phyloP scores from a whole-genome alignment of 1,140 invertebrate genomes.

The Epicauta chinensis region DNA sequence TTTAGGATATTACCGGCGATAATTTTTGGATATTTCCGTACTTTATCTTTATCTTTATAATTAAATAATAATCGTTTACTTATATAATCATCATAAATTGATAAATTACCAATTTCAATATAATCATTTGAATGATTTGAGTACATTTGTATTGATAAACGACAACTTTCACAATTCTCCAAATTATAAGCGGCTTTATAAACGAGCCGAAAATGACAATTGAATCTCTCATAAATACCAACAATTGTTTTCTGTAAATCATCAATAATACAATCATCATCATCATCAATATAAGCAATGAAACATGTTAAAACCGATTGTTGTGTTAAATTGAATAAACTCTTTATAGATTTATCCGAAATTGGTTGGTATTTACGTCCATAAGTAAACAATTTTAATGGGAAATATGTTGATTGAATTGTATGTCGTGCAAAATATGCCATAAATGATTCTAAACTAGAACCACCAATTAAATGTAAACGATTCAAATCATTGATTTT shows the following conservation, averaged over 20 bases:
- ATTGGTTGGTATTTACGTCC: slow-evolving; percentile 57
- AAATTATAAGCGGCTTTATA: slow-evolving; percentile 50
- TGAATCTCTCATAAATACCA: slow-evolving; percentile 50
- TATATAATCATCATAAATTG: slow-evolving; percentile 55
- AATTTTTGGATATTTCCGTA: slow-evolving; percentile 49
- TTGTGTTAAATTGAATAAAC: slow-evolving; percentile 57
- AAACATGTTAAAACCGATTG: slow-evolving; percentile 54
- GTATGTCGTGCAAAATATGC: slow-evolving; percentile 57
- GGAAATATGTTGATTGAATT: slow-evolving; percentile 49
- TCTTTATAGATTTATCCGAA: slow-evolving; percentile 30
- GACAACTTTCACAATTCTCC: slow-evolving; percentile 52
- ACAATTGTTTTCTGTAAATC: slow-evolving; percentile 44
- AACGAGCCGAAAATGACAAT: slow-evolving; percentile 55
- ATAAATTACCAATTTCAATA: slow-evolving; percentile 59
- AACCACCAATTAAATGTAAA: slow-evolving; percentile 59
- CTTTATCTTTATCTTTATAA: slow-evolving; percentile 45
- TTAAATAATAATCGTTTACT: slow-evolving; percentile 60
- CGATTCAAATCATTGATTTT: slow-evolving; percentile 45
- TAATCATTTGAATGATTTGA: slow-evolving; percentile 51
- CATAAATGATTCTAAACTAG: slow-evolving; percentile 56
- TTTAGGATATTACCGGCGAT: slow-evolving; percentile 58
- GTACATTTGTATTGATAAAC: slow-evolving; percentile 60
- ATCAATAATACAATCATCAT: slow-evolving; percentile 47
- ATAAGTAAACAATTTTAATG: slow-evolving; percentile 54
- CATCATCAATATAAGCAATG: slow-evolving; percentile 43